Base-by-base conservation (phyloP, 2,888 invertebrate genomes). In the Aricia artaxerxes region DNA sequence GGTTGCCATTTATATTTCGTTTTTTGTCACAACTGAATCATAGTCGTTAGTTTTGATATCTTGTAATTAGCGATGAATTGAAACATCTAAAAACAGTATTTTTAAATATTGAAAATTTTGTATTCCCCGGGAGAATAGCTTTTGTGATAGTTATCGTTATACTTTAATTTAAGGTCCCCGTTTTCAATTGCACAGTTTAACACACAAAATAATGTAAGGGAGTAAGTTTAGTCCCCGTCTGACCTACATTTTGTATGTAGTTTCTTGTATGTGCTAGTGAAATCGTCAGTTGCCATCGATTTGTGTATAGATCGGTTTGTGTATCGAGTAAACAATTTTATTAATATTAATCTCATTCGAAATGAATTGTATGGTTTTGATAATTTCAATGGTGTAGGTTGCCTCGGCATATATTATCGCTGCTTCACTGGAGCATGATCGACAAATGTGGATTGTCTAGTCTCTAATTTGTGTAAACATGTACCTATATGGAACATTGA, bases 381-480 rank as follows among this genome's bases (percentile, higher is more conserved):
- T 38, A 53, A 40, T 69, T 69, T 79, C 44, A 69, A 77, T 80
- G 79, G 79, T 82, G 82, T 79, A 78, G 81, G 87, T 86, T 88
- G 90, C 90, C 90, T 91, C 86, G 91, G 89, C 89, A 49, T 75
- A 49, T 86, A 85, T 87, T 86, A 87, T 90, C 87, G 88, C 87
- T 86, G 86, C 88, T 85, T 89, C 88, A 88, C 88, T 88, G 86
- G 89, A 89, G 89, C 89, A 87, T 88, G 87, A 90, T 73, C 72
- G 38, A 78, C 73, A 73, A 91, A 90, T 91, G 91, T 92, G 92
- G 91, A 88, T 91, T 91, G 90, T 94, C 94, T 94, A 94, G 94
- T 94, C 94, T 94, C 90, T 88, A 90, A 80, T 88, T 93, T 93
- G 93, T 93, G 91, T 93, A 91, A 93, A 93, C 92, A 91, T 89